A percentile compares a stretch with the other conserved stretches of the same genome.
These are phyloP conservation scores for Sitodiplosis mosellana DNA, from an alignment of 1,140 invertebrate genomes.

Conservation along the genomic window DNA sequence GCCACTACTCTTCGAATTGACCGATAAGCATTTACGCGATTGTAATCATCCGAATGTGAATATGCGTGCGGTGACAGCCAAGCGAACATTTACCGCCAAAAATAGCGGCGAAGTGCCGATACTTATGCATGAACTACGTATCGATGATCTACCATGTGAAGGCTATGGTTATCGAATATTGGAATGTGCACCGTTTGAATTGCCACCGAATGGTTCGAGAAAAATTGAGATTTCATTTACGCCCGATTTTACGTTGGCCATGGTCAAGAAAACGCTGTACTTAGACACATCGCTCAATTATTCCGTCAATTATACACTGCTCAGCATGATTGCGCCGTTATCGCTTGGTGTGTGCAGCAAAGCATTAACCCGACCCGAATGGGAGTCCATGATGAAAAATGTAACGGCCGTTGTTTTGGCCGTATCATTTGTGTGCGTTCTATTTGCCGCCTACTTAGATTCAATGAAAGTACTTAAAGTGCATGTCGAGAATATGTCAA, in stretches of 20 bases:
- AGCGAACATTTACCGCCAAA: constrained; percentile 66
- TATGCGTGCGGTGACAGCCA: constrained; percentile 47
- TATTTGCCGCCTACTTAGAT: constrained; percentile 53
- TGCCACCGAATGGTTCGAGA: constrained; percentile 64
- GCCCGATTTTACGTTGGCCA: constrained; percentile 78
- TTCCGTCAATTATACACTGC: constrained; percentile 50
- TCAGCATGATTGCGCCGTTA: constrained; percentile 61
- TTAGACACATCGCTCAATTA: constrained; percentile 37
- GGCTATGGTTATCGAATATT: constrained; percentile 75
- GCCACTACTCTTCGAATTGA: constrained; percentile 67
- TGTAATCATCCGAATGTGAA: constrained; percentile 43
- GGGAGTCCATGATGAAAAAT: constrained; percentile 62
- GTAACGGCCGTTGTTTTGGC: constrained; percentile 39
- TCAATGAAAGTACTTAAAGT: constrained; percentile 48
- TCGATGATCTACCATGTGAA: constrained; percentile 58
- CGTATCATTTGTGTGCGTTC: constrained; percentile 42
- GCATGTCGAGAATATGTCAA: constrained; percentile 27
- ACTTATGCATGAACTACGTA: constrained; percentile 52
- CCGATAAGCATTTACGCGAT: constrained; percentile 62
- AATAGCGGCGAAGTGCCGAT: constrained; percentile 76
- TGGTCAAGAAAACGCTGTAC: constrained; percentile 43
- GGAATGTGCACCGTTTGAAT: constrained; percentile 63
- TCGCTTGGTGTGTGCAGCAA: constrained; percentile 53
- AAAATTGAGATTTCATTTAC: constrained; percentile 83
- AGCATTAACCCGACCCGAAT: constrained; percentile 54